Conservation (phyloP, 1,140 invertebrate genomes). For the Tribolium castaneum region DNA sequence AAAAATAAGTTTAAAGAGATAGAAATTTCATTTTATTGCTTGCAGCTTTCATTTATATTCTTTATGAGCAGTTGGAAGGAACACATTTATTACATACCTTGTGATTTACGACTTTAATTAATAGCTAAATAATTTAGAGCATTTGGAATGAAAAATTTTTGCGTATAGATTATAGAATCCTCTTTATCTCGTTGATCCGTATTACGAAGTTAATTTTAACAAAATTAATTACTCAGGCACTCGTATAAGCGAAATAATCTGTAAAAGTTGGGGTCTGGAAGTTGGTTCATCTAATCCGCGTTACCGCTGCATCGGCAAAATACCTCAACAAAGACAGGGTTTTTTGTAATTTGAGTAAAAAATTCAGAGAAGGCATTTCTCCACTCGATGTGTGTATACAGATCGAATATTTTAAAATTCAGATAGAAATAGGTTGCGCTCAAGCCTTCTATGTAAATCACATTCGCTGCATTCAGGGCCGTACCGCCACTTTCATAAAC, state of each 20-base stretch:
- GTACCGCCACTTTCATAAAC: not conserved
- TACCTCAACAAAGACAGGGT: not conserved
- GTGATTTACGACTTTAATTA: not conserved
- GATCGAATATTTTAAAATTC: conserved; percentile 46
- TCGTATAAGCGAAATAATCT: conserved; percentile 44
- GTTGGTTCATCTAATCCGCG: conserved; percentile 39
- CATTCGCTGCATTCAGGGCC: conserved; percentile 2
- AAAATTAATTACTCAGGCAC: not conserved
- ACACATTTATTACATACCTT: not conserved
- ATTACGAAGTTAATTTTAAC: conserved; percentile 12
- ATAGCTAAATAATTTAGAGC: not conserved
- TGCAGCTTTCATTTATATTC: conserved; percentile 4
- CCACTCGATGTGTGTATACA: conserved; percentile 11
- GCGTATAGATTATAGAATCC: not conserved
- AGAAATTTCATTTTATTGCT: conserved; percentile 25
- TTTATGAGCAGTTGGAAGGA: not conserved
- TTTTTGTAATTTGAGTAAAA: not conserved
- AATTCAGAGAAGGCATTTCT: conserved; percentile 10
- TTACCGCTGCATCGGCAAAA: conserved; percentile 11
- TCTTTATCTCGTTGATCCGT: not conserved
- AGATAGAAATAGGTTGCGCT: conserved; percentile 38
- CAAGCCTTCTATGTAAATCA: conserved; percentile 43
- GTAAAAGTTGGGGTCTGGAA: conserved; percentile 38
- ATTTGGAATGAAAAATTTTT: not conserved
- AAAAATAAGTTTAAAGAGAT: conserved; percentile 17